phyloP scores from a whole-genome alignment of 2,797 vertebrate genomes.

The Gallinago solitaria region DNA sequence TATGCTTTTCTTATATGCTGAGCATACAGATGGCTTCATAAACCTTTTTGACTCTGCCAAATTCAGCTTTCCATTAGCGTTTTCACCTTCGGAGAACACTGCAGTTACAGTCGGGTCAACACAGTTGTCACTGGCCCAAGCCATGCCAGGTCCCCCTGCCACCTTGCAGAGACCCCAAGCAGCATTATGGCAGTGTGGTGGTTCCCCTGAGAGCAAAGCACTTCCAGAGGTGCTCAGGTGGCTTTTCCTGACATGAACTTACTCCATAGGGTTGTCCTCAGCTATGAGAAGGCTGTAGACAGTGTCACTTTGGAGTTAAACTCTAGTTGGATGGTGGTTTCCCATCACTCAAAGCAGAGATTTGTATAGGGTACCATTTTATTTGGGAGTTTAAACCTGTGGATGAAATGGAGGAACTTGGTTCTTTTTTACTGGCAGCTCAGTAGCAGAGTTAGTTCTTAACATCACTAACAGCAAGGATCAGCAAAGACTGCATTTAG shows the following conservation, averaged over 20 bases:
- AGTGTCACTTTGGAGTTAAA: accelerated
- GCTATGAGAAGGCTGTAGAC: neutral
- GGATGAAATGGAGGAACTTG: neutral
- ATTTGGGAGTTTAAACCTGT: neutral
- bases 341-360: neutral
- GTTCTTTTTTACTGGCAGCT: neutral
- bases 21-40: neutral
- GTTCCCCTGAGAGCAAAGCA: neutral
- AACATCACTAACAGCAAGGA: neutral
- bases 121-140: neutral
- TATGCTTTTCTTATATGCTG: neutral
- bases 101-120: neutral
- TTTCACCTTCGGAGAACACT: neutral
- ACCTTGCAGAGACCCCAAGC: neutral
- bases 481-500: neutral
- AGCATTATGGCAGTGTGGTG: neutral
- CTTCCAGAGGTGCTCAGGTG: neutral
- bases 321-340: neutral
- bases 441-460: neutral
- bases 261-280: neutral
- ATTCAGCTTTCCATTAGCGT: neutral
- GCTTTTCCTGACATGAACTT: neutral
- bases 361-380: neutral
- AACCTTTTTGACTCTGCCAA: neutral
- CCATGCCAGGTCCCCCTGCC: accelerated